Evolutionary conservation across 2,797 vertebrate genomes (phyloP).

Genomic region (Trematomus bernacchii): DNA sequence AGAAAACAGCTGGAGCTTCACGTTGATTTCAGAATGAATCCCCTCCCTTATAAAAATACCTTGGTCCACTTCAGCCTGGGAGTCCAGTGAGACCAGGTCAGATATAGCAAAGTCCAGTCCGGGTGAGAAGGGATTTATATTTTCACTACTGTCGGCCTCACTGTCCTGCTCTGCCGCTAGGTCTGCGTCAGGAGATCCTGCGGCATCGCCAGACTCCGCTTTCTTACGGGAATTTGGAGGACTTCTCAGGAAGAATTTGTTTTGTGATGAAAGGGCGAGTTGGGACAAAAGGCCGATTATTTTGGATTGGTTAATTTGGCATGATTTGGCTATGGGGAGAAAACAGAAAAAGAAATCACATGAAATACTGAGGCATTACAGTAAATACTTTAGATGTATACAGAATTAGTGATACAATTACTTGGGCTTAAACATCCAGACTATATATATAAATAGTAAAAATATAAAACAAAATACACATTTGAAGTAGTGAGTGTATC

Average conservation of each 20-base stretch:
- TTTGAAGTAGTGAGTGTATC: no score
- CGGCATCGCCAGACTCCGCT: conserved; percentile 59
- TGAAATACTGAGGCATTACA: conserved; percentile 25
- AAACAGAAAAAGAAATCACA: conserved; percentile 71
- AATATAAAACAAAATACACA: no score
- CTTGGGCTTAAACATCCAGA: no score
- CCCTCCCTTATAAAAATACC: conserved; percentile 83
- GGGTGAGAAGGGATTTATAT: conserved; percentile 62
- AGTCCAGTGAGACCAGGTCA: conserved; percentile 85
- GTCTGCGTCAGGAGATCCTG: conserved; percentile 55
- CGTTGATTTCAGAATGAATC: conserved; percentile 13
- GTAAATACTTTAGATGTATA: no score
- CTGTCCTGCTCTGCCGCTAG: conserved; percentile 74
- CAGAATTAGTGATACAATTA: no score
- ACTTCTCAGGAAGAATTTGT: conserved; percentile 80
- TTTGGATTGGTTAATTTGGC: conserved; percentile 84
- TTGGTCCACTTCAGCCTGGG: conserved; percentile 89
- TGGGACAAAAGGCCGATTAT: conserved; percentile 89
- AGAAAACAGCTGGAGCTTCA: conserved; percentile 46
- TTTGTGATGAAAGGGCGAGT: conserved; percentile 87
- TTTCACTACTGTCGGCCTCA: conserved; percentile 71
- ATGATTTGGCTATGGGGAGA: conserved; percentile 85
- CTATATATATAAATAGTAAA: no score
- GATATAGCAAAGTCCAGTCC: conserved; percentile 80
- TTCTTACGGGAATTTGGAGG: conserved; percentile 80